Percentiles rank a stretch among this genome's conserved stretches.
Conservation (phyloP, 2,797 vertebrate genomes). For the Crypturellus tataupa region DNA sequence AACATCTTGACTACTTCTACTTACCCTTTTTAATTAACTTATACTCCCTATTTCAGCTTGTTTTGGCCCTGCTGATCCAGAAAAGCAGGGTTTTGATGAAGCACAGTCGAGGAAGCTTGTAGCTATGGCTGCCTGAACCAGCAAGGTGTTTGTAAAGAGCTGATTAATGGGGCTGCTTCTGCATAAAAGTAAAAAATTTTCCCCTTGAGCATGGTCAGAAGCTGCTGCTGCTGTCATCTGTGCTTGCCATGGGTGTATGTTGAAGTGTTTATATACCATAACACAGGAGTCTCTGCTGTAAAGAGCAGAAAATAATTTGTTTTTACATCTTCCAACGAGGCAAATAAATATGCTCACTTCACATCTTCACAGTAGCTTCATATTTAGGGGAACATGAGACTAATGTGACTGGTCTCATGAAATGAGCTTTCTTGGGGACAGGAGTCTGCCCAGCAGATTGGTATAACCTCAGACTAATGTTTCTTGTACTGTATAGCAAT, state of each 20-base stretch:
- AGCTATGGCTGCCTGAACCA: background rate
- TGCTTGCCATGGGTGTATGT: background rate
- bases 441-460: background rate
- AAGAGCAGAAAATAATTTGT: background rate
- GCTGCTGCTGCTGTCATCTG: background rate
- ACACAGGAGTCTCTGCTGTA: background rate
- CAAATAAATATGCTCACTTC: background rate
- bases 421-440: background rate
- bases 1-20: background rate
- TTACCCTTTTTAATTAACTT: constrained; percentile 43
- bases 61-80: constrained; percentile 46
- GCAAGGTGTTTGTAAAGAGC: background rate
- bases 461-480: constrained; percentile 16
- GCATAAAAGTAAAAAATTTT: background rate
- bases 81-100: constrained; percentile 27
- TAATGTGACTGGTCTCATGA: background rate
- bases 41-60: constrained; percentile 6
- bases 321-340: background rate
- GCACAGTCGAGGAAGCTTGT: background rate
- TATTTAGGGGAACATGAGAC: background rate
- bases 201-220: background rate
- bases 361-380: background rate
- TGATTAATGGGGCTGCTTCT: background rate
- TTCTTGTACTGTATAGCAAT: constrained; percentile 12
- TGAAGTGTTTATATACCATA: background rate